Evolutionary conservation across 30 jellyfish, hydroid and myxozoan genomes (phyloP).

Genomic region (Aurelia coerulea): DNA sequence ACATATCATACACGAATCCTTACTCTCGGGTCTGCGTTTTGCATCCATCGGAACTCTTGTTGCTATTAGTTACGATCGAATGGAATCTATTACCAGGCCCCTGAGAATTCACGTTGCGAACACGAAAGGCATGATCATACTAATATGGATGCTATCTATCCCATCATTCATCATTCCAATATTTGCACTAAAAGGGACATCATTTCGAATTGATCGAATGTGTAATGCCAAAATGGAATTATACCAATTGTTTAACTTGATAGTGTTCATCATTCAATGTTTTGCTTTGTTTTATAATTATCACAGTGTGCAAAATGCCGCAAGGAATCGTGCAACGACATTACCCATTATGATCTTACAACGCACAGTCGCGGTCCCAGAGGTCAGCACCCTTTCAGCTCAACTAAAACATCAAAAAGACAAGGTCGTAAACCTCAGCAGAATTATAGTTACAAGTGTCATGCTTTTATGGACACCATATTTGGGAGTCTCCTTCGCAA

Average conservation of each 20-base stretch:
- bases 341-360: conserved; percentile 42
- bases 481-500: conserved; percentile 44
- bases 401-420: conserved; percentile 51
- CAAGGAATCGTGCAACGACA: conserved; percentile 31
- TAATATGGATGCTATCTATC: conserved; percentile 27
- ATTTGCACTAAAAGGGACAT: conserved; percentile 14
- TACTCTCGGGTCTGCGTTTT: conserved; percentile 72
- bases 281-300: conserved; percentile 44
- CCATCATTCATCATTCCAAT: conserved; percentile 51
- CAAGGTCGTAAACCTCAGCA: conserved; percentile 43
- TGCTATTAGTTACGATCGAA: conserved; percentile 64
- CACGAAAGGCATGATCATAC: conserved; percentile 13
- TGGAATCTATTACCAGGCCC: conserved; percentile 67
- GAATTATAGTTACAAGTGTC: conserved; percentile 53
- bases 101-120: conserved; percentile 26
- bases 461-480: conserved; percentile 61
- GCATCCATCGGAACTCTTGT: conserved; percentile 56
- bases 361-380: conserved; percentile 48
- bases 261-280: conserved; percentile 29
- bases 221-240: conserved; percentile 17
- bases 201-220: conserved; percentile 31
- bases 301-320: conserved; percentile 54
- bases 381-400: conserved; percentile 41
- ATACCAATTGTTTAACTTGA: conserved; percentile 27
- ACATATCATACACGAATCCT: conserved; percentile 42